A percentile compares a stretch with the other conserved stretches of the same genome.
Evolutionary conservation across 2,113 vertebrate genomes (phyloP).

Genomic region (Jaculus jaculus): DNA sequence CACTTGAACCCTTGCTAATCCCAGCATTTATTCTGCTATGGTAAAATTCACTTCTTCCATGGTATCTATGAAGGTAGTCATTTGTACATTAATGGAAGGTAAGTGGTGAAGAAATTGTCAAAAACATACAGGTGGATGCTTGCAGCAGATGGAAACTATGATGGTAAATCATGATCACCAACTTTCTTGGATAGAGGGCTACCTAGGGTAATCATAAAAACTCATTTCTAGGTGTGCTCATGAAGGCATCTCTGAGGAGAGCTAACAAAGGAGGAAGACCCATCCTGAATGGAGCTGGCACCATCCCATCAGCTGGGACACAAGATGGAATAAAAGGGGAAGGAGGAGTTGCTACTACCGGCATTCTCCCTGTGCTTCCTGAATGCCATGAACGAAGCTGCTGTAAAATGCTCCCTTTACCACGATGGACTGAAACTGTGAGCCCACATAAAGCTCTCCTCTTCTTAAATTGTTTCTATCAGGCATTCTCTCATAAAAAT

Average conservation of each 20-base stretch:
- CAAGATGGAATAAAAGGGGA: not conserved
- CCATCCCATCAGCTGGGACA: not conserved
- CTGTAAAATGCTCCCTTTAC: not conserved
- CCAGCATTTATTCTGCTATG: not conserved
- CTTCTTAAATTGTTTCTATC: not conserved
- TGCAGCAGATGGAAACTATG: not conserved
- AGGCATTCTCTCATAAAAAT: not conserved
- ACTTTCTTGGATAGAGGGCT: not conserved
- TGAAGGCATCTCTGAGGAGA: not conserved
- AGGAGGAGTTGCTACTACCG: not conserved
- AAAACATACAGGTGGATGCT: not conserved
- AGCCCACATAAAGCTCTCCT: not conserved
- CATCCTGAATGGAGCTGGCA: not conserved
- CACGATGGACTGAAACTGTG: not conserved
- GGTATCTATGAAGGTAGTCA: not conserved
- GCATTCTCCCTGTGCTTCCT: not conserved
- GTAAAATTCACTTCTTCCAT: not conserved
- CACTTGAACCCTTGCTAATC: not conserved
- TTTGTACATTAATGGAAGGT: not conserved
- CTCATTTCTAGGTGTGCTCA: not conserved
- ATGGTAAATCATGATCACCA: not conserved
- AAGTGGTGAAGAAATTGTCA: not conserved
- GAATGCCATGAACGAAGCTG: not conserved
- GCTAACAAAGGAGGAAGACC: not conserved
- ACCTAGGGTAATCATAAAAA: not conserved